Percentiles rank a stretch among this genome's conserved stretches.
These are phyloP conservation scores for Sebastes fasciatus DNA, from an alignment of 2,113 vertebrate genomes.

Conservation along the genomic window DNA sequence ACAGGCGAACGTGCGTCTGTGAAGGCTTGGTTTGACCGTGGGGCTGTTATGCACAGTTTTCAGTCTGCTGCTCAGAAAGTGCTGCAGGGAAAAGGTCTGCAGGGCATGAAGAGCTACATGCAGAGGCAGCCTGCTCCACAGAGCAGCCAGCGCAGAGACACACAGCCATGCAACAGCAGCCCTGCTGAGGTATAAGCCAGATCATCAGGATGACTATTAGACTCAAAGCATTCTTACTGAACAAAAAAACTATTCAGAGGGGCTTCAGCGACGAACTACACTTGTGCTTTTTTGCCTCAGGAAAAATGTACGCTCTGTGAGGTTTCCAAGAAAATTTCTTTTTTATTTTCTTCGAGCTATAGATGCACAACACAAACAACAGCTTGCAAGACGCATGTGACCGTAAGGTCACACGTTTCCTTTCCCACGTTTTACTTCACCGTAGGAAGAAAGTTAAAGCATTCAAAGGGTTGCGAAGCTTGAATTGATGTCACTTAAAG, in stretches of 20 bases:
- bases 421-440: neutral
- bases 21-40: slow-evolving; percentile 88
- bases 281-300: slow-evolving; percentile 14
- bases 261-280: slow-evolving; percentile 13
- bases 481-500: slow-evolving; percentile 27
- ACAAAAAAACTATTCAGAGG: slow-evolving; percentile 26
- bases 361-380: slow-evolving; percentile 11
- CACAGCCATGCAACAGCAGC: slow-evolving; percentile 75
- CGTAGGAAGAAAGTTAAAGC: neutral
- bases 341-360: neutral
- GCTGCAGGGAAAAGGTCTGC: slow-evolving; percentile 82
- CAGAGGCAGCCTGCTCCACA: slow-evolving; percentile 86
- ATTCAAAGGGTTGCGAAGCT: neutral
- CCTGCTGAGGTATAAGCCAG: slow-evolving; percentile 83
- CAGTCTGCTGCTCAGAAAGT: slow-evolving; percentile 81
- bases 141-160: slow-evolving; percentile 63
- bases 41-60: slow-evolving; percentile 82
- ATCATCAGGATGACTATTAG: slow-evolving; percentile 53
- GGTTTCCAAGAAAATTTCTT: slow-evolving; percentile 29
- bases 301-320: slow-evolving; percentile 18
- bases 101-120: slow-evolving; percentile 86
- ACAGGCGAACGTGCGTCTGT: slow-evolving; percentile 85
- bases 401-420: no score
- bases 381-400: neutral
- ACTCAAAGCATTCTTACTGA: slow-evolving; percentile 34